Evolutionary conservation across 2,113 vertebrate genomes (phyloP), one percentile per base, ranked within the genome.

Genomic region (Rhinopithecus roxellana): DNA sequence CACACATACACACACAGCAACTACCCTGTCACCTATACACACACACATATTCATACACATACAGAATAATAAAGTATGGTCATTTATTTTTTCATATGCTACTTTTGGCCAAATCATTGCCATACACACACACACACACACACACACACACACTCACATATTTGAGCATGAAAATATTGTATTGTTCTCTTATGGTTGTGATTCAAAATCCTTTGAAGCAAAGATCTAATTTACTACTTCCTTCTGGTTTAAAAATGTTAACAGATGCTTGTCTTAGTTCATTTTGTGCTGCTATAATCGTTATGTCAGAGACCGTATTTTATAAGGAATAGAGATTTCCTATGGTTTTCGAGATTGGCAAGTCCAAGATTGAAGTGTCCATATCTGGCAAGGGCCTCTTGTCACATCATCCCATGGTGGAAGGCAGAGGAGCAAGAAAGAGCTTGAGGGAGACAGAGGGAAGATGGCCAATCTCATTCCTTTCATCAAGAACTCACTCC

Each of bases 91-190:
- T 88, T 85, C 17, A 77, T 32, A 35, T 25, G 67, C 6, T 45
- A 57, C 13, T 81, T 78, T 55, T 57, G 13, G 17, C 40, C 75
- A 91, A 75, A 38, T 75, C 3, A 61, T 67, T 75, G 48, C 6
- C 43, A 4, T 77, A 14, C 10, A 32, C 18, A 5, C 70, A 1
- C 2, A 55, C 0, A 55, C 0, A 55, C 5, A 52, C 18, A 55
- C 17, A 55, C 17, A 20, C 17, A 20, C 52, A 6, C 52, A 2
- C 52, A 0, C 52, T 7, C 52, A 2, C 18, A 20, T 55, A 55
- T 55, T 55, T 55, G 52, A 55, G 52, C 52, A 55, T 55, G 18
- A 55, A 55, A 55, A 55, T 55, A 55, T 55, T 55, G 18, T 55
- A 55, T 20, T 61, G 2, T 50, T 83, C 27, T 92, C 64, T 79